Base-by-base conservation (phyloP, 30 jellyfish, hydroid and myxozoan species). In the Aurelia coerulea region DNA sequence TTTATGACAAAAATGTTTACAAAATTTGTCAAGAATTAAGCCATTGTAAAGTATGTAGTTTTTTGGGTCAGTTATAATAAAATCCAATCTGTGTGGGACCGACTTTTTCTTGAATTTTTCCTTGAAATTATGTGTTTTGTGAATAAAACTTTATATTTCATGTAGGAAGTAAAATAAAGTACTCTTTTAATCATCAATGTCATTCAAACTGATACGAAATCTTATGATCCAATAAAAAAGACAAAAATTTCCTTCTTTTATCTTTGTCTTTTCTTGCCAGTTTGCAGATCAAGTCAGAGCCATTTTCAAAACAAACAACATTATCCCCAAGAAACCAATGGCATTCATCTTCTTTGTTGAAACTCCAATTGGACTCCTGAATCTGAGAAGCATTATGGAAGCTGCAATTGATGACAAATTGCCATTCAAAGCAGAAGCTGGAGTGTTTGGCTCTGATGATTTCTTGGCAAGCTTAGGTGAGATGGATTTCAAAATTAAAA, bases 361-460 rank as follows among this genome's bases (percentile, higher is more conserved):
- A 63, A 90, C 97, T 29, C 93, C 99, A 53, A 87, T 86, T 75
- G 98, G 98, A 0, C 41, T 95, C 15, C 64, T 95, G 63, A 85
- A 95, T 78, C 64, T 80, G 80, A 83, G 98, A 54, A 29, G 80
- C 18, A 90, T 95, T 23, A 63, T 90, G 78, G 98, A 95, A 72
- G 88, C 87, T 29, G 90, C 96, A 10, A 66, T 73, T 23, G 71
- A 65, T 15, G 53, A 32, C 0, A 59, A 79, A 65, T 52, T 87
- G 9, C 92, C 92, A 11, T 94, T 95, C 81, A 73, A 71, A 52
- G 29, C 89, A 42, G 97, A 95, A 66, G 90, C 98, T 6, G 80
- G 90, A 60, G 97, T 95, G 0, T 88, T 95, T 90, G 99, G 99
- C 5, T 83, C 99, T 1, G 99, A 95, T 82, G 99, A 95, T 42